These are phyloP conservation scores for Yoshiicerus persimilis DNA, from an alignment of 1,140 invertebrate species.

Conservation along the genomic window DNA sequence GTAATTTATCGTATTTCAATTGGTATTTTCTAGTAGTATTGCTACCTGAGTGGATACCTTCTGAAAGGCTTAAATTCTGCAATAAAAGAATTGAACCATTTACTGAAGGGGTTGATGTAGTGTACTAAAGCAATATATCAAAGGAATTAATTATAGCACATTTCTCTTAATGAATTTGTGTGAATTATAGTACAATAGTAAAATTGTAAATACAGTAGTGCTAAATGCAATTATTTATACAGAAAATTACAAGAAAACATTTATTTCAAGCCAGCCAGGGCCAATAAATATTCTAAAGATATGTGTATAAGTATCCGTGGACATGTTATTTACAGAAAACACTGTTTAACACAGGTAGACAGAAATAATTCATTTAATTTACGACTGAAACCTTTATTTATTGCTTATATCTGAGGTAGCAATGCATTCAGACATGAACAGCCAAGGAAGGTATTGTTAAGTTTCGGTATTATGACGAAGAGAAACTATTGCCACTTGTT, in stretches of 20 bases:
- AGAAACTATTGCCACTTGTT: neutral
- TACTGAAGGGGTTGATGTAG: neutral
- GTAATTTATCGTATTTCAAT: neutral
- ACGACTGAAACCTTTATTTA: neutral
- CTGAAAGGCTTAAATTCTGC: neutral
- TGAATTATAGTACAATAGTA: neutral
- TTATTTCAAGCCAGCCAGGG: neutral
- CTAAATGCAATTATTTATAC: neutral
- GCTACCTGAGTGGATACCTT: neutral
- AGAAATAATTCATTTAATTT: neutral
- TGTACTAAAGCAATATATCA: neutral
- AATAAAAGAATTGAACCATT: slow-evolving; percentile 15
- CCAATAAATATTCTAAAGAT: neutral
- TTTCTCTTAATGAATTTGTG: neutral
- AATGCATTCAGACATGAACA: neutral
- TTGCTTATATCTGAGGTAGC: too few relatives aligned
- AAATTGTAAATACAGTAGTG: neutral
- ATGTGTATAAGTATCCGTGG: neutral
- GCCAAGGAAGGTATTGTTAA: neutral
- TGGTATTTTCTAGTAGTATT: neutral
- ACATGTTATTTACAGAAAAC: neutral
- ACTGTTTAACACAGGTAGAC: neutral
- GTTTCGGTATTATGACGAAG: neutral
- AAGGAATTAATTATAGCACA: neutral
- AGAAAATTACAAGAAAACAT: neutral